Percentiles rank a stretch among this genome's conserved stretches.
These are phyloP conservation scores for Acromyrmex heyeri DNA, from an alignment of 1,140 invertebrate genomes.

Conservation along the genomic window DNA sequence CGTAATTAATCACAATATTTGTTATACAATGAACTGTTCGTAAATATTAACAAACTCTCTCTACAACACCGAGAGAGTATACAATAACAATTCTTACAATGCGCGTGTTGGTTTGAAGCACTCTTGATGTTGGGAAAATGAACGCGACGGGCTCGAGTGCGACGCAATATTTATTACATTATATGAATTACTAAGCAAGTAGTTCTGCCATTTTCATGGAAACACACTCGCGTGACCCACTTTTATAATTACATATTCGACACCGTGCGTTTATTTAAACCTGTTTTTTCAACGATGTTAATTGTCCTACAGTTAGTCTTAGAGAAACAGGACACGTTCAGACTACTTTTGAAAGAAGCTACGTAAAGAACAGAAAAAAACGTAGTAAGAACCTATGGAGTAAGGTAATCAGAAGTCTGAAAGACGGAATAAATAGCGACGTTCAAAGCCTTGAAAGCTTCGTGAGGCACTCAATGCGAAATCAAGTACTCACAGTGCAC, in stretches of 20 bases:
- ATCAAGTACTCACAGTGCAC: constrained; percentile 19
- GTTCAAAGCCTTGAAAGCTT: constrained; percentile 51
- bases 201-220: constrained; percentile 37
- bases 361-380: not conserved
- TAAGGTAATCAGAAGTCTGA: constrained; percentile 49
- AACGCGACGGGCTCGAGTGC: constrained; percentile 20
- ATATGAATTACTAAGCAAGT: constrained; percentile 52
- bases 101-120: constrained; percentile 39
- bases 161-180: constrained; percentile 54
- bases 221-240: constrained; percentile 7
- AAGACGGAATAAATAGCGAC: constrained; percentile 40
- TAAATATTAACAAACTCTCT: constrained; percentile 15
- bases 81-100: constrained; percentile 54
- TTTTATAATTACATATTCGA: constrained; percentile 46
- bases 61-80: constrained; percentile 21
- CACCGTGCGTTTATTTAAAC: constrained; percentile 27
- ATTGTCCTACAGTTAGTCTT: not conserved
- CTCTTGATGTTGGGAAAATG: constrained; percentile 41
- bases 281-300: constrained; percentile 9
- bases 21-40: constrained; percentile 30
- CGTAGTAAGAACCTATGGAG: constrained; percentile 7
- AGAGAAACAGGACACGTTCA: not conserved
- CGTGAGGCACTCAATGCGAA: constrained; percentile 39
- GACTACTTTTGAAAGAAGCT: not conserved
- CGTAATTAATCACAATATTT: constrained; percentile 50